phyloP scores from a whole-genome alignment of 2,888 invertebrate species.

The Rutpela maculata region DNA sequence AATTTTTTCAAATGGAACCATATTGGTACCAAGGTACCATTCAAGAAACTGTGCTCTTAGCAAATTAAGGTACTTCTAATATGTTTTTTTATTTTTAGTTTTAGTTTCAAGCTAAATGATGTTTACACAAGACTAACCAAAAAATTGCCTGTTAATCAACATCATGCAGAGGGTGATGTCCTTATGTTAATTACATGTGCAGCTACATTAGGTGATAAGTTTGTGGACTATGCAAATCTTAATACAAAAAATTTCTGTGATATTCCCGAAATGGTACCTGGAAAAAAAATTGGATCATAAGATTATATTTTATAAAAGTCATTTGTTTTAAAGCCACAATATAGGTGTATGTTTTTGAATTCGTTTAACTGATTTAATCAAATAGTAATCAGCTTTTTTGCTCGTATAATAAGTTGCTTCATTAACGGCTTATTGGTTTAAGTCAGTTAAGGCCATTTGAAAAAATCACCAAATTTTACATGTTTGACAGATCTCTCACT shows the following conservation, averaged over 20 bases:
- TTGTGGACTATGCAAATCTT: slow-evolving; percentile 77
- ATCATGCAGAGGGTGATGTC: slow-evolving; percentile 84
- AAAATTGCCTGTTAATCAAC: slow-evolving; percentile 74
- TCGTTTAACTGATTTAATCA: no score
- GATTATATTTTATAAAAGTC: slow-evolving; percentile 6
- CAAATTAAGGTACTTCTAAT: neutral
- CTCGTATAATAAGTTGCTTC: no score
- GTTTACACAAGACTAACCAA: slow-evolving; percentile 77
- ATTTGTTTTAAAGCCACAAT: neutral
- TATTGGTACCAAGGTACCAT: no score
- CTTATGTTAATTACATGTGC: slow-evolving; percentile 80
- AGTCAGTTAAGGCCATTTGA: no score
- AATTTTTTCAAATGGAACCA: no score
- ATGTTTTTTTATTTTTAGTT: slow-evolving; percentile 47
- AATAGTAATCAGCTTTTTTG: no score
- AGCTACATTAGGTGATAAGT: slow-evolving; percentile 76
- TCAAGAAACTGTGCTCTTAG: no score
- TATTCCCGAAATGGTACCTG: slow-evolving; percentile 65
- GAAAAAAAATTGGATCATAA: slow-evolving; percentile 55
- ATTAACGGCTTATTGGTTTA: no score
- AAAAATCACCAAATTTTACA: no score
- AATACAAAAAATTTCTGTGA: slow-evolving; percentile 70
- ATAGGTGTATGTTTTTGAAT: no score
- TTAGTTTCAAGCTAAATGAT: slow-evolving; percentile 75
- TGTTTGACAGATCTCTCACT: no score